A percentile compares a stretch with the other conserved stretches of the same genome.
Evolutionary conservation across 2,113 vertebrate genomes (phyloP).

Genomic region (Thalassarche chlororhynchos): DNA sequence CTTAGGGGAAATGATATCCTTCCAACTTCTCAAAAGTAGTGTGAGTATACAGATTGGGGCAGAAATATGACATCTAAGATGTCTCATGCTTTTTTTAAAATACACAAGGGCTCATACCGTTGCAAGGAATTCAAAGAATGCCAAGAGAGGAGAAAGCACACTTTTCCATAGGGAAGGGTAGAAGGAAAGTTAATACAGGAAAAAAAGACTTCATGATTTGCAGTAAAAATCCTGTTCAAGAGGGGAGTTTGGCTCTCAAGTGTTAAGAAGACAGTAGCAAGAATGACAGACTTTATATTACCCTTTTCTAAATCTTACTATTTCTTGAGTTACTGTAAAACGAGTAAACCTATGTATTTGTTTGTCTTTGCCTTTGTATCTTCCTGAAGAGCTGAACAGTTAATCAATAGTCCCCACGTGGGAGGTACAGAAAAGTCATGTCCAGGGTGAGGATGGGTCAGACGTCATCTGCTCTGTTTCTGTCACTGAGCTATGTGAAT

Average conservation of each 20-base stretch:
- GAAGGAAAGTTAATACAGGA: background rate
- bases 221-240: background rate
- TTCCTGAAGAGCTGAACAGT: background rate
- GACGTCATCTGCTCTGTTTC: background rate
- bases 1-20: background rate
- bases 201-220: background rate
- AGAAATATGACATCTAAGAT: background rate
- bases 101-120: background rate
- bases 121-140: background rate
- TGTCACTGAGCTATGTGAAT: background rate
- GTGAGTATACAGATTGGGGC: background rate
- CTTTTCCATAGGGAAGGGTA: background rate
- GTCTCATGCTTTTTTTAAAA: background rate
- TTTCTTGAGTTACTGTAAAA: background rate
- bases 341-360: background rate
- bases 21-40: background rate
- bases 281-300: background rate
- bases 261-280: background rate
- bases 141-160: background rate
- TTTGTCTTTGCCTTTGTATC: background rate
- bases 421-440: background rate
- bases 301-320: background rate
- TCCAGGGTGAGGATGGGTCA: background rate
- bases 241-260: background rate
- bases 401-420: background rate